Evolutionary conservation across 2,113 vertebrate species (phyloP).

Genomic region (Notarius quadriscutis): DNA sequence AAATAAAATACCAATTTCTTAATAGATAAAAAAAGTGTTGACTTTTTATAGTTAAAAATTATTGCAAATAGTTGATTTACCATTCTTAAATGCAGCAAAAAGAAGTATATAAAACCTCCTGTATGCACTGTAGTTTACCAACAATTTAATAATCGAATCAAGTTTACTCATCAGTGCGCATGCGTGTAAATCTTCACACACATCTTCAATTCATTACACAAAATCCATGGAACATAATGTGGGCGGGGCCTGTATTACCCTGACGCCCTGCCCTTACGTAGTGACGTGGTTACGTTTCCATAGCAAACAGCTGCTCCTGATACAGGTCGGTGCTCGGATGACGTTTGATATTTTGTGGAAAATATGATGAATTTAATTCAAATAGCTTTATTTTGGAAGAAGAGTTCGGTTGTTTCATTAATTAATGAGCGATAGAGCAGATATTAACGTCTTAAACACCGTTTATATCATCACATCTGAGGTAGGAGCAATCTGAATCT

Average conservation of each 20-base stretch:
- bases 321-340: constrained; percentile 20
- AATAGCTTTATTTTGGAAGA: background rate
- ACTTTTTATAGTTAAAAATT: background rate
- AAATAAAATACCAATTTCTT: background rate
- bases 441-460: background rate
- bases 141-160: background rate
- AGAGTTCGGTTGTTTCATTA: background rate
- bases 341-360: constrained; percentile 35
- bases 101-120: background rate
- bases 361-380: constrained; percentile 32
- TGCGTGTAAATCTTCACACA: background rate
- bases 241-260: background rate
- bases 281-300: constrained; percentile 6
- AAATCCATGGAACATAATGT: background rate
- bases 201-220: background rate
- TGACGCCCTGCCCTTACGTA: background rate
- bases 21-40: background rate
- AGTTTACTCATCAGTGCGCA: background rate
- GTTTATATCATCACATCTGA: constrained; percentile 21
- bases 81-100: background rate
- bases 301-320: background rate
- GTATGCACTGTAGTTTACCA: background rate
- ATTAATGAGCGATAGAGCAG: background rate
- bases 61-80: background rate
- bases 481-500: constrained; percentile 35